Base-by-base conservation (phyloP, 2,113 vertebrate genomes). In the Tupaia tana region DNA sequence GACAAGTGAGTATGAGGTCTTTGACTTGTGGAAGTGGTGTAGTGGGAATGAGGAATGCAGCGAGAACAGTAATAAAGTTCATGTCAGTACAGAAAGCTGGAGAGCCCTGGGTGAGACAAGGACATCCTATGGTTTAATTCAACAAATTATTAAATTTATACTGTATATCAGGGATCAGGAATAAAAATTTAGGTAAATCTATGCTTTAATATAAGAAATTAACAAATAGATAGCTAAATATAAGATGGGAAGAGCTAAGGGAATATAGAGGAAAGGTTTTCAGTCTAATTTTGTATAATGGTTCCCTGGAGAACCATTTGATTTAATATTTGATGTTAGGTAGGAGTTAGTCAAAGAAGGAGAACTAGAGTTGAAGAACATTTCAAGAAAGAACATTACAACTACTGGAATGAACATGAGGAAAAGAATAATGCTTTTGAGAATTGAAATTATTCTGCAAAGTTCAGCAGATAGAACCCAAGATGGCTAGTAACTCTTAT, bases 1-100 rank as follows among this genome's bases (percentile, higher is more conserved):
- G 98, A 99, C 88, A 98, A 97, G 99, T 99, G 97, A 99, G 99
- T 98, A 31, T 43, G 7, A 31, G 14, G 58, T 66, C 15, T 94
- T 34, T 14, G 52, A 67, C 19, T 18, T 83, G 34, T 34, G 34
- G 8, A 59, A 43, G 18, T 20, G 22, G 43, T 58, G 9, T 10
- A 59, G n/a, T 54, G 25, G 29, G 74, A 13, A 2, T 7, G 19
- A 27, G 12, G 4, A 2, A 59, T 3, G 3, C 7, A 27, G 25
- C 3, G 16, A 74, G 43, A 58, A 12, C 29, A 10, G 0, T 18
- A 34, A 34, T 2, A 9, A 52, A 14, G 11, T 34, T 31, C 20
- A 59, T 9, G n/a, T 90, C 14, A 59, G 18, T 56, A 15, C 4
- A 11, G 9, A 56, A 77, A 89, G 2, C 61, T 91, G n/a, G 78